Evolutionary conservation across 2,888 invertebrate species (phyloP).

Genomic region (Drosophila putrida): DNA sequence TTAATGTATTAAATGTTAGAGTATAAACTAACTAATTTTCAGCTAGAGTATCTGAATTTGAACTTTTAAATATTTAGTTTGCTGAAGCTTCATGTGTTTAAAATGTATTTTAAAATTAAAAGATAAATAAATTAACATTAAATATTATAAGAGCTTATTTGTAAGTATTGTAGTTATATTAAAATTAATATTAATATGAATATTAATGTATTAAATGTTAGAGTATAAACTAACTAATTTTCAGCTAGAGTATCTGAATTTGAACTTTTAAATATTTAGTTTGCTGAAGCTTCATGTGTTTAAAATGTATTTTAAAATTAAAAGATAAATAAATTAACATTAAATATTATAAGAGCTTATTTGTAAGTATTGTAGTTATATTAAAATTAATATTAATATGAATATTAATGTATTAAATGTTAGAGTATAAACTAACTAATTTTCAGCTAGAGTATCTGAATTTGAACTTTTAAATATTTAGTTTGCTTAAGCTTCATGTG

Average conservation of each 20-base stretch:
- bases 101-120: neutral
- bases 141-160: too few relatives aligned
- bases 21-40: neutral
- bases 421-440: neutral
- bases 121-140: too few relatives aligned
- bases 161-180: neutral
- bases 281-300: constrained; percentile 9
- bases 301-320: neutral
- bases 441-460: constrained; percentile 2
- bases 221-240: neutral
- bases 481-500: constrained; percentile 8
- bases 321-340: too few relatives aligned
- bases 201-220: neutral
- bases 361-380: neutral
- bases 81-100: constrained; percentile 5
- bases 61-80: constrained; percentile 3
- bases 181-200: neutral
- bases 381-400: neutral
- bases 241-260: constrained; percentile 1
- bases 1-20: too few relatives aligned
- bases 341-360: too few relatives aligned
- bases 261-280: constrained; percentile 1
- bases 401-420: neutral
- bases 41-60: constrained; percentile 6
- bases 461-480: neutral